Evolutionary conservation across 2,113 vertebrate genomes (phyloP), one percentile per base, ranked within the genome.

Genomic region (Elephas maximus): DNA sequence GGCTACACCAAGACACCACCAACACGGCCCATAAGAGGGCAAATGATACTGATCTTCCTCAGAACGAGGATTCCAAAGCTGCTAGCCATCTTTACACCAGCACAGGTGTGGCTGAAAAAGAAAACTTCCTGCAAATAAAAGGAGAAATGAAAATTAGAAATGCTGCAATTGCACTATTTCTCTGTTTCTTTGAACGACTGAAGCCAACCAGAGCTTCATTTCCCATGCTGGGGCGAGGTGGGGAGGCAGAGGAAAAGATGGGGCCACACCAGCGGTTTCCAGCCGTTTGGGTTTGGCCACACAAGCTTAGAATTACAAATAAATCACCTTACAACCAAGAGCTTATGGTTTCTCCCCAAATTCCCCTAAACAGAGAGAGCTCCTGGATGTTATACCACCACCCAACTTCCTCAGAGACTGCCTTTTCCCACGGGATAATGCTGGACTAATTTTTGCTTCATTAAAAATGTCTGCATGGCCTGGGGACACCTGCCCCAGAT

Each of bases 111-210:
- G n/a, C 63, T 41, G 3, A 48, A 81, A 41, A 37, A 74, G 45
- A 76, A 63, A 93, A 84, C 26, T 28, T 81, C 24, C 69, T 21
- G 48, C 37, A 67, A 45, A 89, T 45, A 62, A 86, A 89, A 51
- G 24, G 53, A 21, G 74, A 41, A 24, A 30, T 9, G 62, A 63
- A 62, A 51, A 11, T 48, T 41, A 88, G 18, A 74, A 91, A 28
- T 23, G 15, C 0, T 41, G 20, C 17, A 28, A 21, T 23, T 1
- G 12, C 9, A 74, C 15, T 21, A 51, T 21, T 23, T n/a, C 76
- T 62, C 0, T 30, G 17, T 85, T 79, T 89, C 90, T 83, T 30
- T 23, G 41, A 74, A 85, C 94, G 60, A n/a, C 20, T 91, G 44
- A 71, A 71, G 74, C 37, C 83, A 44, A 23, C 1, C 1, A 82